Evolutionary conservation across 2,888 invertebrate species (phyloP).

Genomic region (Drymonia ruficornis): DNA sequence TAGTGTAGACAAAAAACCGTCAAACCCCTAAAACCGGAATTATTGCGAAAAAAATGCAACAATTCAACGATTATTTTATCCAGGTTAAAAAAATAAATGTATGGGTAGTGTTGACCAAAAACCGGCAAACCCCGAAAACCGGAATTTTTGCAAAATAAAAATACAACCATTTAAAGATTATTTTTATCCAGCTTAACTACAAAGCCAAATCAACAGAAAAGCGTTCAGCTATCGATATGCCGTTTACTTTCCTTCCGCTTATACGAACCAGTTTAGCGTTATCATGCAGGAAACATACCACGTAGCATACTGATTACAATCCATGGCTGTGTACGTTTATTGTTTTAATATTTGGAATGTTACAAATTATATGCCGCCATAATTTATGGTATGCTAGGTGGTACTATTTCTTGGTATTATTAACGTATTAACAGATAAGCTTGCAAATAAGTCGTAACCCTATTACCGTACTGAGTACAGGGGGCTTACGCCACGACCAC

Average conservation of each 20-base stretch:
- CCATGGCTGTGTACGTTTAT: background rate
- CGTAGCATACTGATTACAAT: conserved; percentile 5
- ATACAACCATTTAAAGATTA: background rate
- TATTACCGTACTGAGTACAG: too few relatives aligned
- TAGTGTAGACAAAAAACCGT: too few relatives aligned
- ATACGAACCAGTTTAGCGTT: conserved; percentile 18
- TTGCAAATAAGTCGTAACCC: too few relatives aligned
- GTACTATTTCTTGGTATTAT: too few relatives aligned
- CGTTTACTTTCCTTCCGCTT: conserved; percentile 28
- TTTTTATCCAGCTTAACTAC: background rate
- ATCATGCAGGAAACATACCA: conserved; percentile 35
- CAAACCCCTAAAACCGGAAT: too few relatives aligned
- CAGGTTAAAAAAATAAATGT: too few relatives aligned
- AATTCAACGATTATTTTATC: too few relatives aligned
- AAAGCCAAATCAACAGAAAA: background rate
- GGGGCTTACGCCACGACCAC: too few relatives aligned
- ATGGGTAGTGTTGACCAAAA: background rate
- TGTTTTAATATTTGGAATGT: conserved; percentile 5
- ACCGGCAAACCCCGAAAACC: conserved; percentile 3
- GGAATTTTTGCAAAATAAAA: background rate
- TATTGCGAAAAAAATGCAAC: too few relatives aligned
- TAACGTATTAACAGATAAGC: too few relatives aligned
- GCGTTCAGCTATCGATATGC: background rate
- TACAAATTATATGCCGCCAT: too few relatives aligned
- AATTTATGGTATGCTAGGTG: background rate